Percentiles rank a stretch among this genome's conserved stretches.
These are phyloP conservation scores for Antheraea pernyi DNA, from an alignment of 1,140 invertebrate species.

Conservation along the genomic window DNA sequence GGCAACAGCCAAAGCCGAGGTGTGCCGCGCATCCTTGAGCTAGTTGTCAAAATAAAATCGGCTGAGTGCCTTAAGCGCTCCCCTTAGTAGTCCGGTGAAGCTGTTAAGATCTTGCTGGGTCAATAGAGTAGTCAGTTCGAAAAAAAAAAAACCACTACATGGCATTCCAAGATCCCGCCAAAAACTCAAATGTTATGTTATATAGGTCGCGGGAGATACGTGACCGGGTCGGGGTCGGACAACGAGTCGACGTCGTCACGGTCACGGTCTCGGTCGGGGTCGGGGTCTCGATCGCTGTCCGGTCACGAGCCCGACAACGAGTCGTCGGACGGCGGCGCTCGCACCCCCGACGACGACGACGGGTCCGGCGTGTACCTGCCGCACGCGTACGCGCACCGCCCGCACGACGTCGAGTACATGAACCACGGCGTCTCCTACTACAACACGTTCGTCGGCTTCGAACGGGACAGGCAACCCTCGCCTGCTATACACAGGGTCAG, in stretches of 20 bases:
- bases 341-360: slow-evolving; percentile 80
- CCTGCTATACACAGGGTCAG: slow-evolving; percentile 71
- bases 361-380: slow-evolving; percentile 80
- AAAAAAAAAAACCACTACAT: too few species aligned
- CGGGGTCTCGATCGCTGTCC: slow-evolving; percentile 76
- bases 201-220: slow-evolving; percentile 58
- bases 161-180: too few species aligned
- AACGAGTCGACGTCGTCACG: slow-evolving; percentile 79
- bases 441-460: slow-evolving; percentile 80
- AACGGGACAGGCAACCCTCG: slow-evolving; percentile 65
- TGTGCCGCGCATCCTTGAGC: too few species aligned
- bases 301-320: slow-evolving; percentile 86
- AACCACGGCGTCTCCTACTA: slow-evolving; percentile 81
- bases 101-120: too few species aligned
- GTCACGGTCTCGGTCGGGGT: slow-evolving; percentile 58
- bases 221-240: slow-evolving; percentile 33
- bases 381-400: slow-evolving; percentile 68
- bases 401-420: slow-evolving; percentile 68
- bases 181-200: background rate
- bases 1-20: too few species aligned
- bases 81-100: too few species aligned
- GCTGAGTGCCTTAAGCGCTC: too few species aligned
- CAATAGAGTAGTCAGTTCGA: too few species aligned
- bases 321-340: slow-evolving; percentile 83
- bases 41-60: too few species aligned